phyloP scores from a whole-genome alignment of 2,888 invertebrate species.

The Gibbula magus region DNA sequence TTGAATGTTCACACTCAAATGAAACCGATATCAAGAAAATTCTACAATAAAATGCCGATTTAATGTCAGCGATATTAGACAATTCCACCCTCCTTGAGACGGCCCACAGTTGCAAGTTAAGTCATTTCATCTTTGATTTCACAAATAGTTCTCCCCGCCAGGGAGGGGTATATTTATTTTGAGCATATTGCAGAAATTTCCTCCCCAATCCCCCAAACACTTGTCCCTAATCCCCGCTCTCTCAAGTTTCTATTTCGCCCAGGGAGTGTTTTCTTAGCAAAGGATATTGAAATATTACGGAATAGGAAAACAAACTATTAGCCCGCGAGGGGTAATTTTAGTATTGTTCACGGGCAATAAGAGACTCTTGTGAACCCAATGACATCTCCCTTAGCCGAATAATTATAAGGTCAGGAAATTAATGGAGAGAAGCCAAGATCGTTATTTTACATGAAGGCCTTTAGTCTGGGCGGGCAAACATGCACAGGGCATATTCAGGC shows the following conservation, averaged over 20 bases:
- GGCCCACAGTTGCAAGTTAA: background rate
- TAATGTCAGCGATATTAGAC: too few species aligned
- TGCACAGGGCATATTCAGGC: too few species aligned
- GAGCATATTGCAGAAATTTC: constrained; percentile 1
- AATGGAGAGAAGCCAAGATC: background rate
- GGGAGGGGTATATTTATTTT: background rate
- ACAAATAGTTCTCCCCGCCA: background rate
- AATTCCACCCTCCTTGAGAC: background rate
- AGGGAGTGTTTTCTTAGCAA: constrained; percentile 4
- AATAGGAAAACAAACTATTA: background rate
- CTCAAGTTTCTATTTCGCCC: background rate
- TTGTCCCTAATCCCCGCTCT: background rate
- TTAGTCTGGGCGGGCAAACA: too few species aligned
- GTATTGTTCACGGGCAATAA: background rate
- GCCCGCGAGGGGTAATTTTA: constrained; percentile 8
- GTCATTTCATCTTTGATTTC: background rate
- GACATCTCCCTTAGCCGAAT: background rate
- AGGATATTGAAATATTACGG: constrained; percentile 13
- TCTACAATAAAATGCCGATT: too few species aligned
- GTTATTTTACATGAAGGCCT: background rate
- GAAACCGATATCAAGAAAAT: too few species aligned
- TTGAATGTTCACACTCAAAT: too few species aligned
- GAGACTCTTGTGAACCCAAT: background rate
- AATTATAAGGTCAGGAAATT: constrained; percentile 5
- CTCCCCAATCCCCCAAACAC: background rate